phyloP scores from a whole-genome alignment of 2,113 vertebrate genomes.

The Coreoperca whiteheadi region DNA sequence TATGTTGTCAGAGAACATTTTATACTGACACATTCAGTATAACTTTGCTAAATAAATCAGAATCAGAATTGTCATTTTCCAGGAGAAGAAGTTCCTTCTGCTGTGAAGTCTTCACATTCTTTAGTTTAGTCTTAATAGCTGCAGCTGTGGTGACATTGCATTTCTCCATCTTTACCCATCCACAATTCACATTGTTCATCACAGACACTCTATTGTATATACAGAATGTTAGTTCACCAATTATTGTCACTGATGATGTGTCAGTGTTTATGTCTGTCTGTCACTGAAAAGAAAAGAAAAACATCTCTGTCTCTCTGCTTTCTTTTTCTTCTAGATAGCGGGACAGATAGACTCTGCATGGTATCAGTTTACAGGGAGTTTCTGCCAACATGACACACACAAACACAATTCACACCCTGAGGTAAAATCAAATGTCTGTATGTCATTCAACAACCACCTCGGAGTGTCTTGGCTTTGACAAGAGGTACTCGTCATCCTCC shows the following conservation, averaged over 20 bases:
- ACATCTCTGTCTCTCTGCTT: slow-evolving; percentile 33
- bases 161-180: slow-evolving; percentile 19
- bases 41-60: neutral
- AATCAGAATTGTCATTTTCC: too few species aligned
- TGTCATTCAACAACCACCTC: slow-evolving; percentile 65
- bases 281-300: slow-evolving; percentile 50
- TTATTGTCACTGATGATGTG: slow-evolving; percentile 34
- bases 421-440: slow-evolving; percentile 62
- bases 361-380: slow-evolving; percentile 76
- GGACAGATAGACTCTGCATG: slow-evolving; percentile 29
- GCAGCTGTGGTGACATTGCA: neutral
- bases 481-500: slow-evolving; percentile 47
- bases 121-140: neutral
- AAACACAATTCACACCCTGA: slow-evolving; percentile 61
- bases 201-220: slow-evolving; percentile 39
- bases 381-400: slow-evolving; percentile 55
- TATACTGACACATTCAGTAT: neutral
- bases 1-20: neutral
- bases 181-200: slow-evolving; percentile 2
- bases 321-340: slow-evolving; percentile 15
- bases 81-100: too few species aligned
- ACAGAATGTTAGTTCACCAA: slow-evolving; percentile 3
- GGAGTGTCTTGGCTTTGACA: slow-evolving; percentile 47
- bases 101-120: too few species aligned
- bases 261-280: slow-evolving; percentile 57